These are phyloP conservation scores for Mylabris sibirica DNA, from an alignment of 2,888 invertebrate species.

Conservation along the genomic window DNA sequence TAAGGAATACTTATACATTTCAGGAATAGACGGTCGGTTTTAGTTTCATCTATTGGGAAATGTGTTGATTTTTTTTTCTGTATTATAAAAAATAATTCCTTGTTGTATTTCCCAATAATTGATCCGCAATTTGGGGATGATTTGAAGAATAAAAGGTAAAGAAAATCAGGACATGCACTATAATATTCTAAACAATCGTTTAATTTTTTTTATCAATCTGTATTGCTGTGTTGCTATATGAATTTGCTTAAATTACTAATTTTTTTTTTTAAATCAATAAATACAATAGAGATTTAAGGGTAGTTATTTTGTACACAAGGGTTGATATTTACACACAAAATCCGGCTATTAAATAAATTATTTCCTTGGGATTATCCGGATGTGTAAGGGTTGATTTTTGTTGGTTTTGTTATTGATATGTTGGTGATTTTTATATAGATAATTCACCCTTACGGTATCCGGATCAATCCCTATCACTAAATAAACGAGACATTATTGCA, in stretches of 20 bases:
- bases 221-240: constrained; percentile 27
- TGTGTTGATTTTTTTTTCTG: constrained; percentile 8
- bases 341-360: not conserved
- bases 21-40: not conserved
- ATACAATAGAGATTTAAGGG: not conserved
- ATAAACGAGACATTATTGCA: constrained; percentile 46
- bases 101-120: not conserved
- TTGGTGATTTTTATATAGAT: not conserved
- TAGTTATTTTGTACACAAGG: constrained; percentile 4
- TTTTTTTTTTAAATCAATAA: constrained; percentile 17
- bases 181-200: constrained; percentile 1
- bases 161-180: not conserved
- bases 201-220: not conserved
- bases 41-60: not conserved
- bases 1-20: constrained; percentile 31
- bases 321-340: constrained; percentile 1
- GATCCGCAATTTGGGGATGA: not conserved
- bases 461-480: constrained; percentile 20
- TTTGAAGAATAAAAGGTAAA: not conserved
- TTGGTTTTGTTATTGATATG: constrained; percentile 11
- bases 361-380: not conserved
- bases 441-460: not conserved
- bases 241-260: constrained; percentile 43
- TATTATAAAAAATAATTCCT: constrained; percentile 22
- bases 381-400: constrained; percentile 5